These are phyloP conservation scores for Cephus pulcher DNA, from an alignment of 2,888 invertebrate genomes.

Conservation along the genomic window DNA sequence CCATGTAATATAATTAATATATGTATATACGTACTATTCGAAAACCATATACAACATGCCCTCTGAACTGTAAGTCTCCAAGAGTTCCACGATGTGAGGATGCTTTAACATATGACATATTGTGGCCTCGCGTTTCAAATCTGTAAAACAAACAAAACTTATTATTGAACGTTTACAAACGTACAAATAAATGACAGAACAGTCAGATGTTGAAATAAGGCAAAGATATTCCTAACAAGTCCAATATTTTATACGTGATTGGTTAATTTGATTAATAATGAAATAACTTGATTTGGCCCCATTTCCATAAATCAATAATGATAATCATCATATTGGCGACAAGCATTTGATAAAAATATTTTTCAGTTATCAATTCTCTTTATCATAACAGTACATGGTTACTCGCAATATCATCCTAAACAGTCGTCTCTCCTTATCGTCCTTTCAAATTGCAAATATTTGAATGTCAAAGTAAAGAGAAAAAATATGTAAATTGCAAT, in stretches of 20 bases:
- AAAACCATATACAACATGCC: constrained; percentile 99
- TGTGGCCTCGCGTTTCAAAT: constrained; percentile 97
- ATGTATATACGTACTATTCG: constrained; percentile 89
- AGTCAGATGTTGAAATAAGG: no score
- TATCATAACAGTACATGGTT: neutral
- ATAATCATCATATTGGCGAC: neutral
- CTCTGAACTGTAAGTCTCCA: constrained; percentile 98
- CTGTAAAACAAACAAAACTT: constrained; percentile 70
- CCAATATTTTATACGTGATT: neutral
- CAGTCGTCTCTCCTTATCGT: neutral
- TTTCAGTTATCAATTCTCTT: neutral
- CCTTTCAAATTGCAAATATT: neutral
- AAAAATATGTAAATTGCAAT: neutral
- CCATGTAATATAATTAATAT: neutral
- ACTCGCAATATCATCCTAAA: neutral
- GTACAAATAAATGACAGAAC: neutral
- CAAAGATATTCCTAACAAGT: neutral
- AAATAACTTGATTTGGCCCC: neutral
- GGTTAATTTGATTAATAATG: neutral
- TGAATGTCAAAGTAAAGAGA: neutral
- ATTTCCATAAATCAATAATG: neutral
- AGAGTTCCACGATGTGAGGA: constrained; percentile 96
- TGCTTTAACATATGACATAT: constrained; percentile 99
- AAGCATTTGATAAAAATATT: neutral
- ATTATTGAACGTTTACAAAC: neutral